Percentiles rank a stretch among this genome's conserved stretches.
Conservation (phyloP, 1,140 invertebrate genomes). For the Drosophila varians region DNA sequence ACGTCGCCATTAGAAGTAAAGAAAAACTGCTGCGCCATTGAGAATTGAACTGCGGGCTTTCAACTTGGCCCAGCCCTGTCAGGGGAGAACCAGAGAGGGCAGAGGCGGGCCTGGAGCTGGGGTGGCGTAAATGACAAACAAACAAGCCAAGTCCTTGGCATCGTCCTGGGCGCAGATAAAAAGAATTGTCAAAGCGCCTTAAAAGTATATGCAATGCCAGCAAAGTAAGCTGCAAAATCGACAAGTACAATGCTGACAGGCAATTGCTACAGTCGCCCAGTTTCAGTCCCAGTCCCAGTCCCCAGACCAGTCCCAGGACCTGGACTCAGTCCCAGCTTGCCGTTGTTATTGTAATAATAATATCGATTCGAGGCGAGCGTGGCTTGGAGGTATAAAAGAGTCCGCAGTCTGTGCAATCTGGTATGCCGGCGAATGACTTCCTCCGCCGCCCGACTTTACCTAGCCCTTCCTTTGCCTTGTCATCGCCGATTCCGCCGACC, state of each 20-base stretch:
- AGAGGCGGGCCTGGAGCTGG: neutral
- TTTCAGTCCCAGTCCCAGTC: slow-evolving; percentile 1
- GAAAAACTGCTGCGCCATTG: slow-evolving; percentile 82
- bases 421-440: slow-evolving; percentile 18
- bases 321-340: slow-evolving; percentile 12
- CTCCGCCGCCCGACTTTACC: slow-evolving; percentile 18
- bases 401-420: slow-evolving; percentile 40
- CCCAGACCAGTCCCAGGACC: neutral
- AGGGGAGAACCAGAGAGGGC: neutral
- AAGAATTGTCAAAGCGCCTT: slow-evolving; percentile 82
- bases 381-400: slow-evolving; percentile 68
- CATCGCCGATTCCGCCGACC: slow-evolving; percentile 70
- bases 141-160: slow-evolving; percentile 73
- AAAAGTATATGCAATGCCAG: slow-evolving; percentile 82
- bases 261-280: slow-evolving; percentile 68
- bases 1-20: slow-evolving; percentile 76
- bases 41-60: slow-evolving; percentile 78
- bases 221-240: slow-evolving; percentile 82
- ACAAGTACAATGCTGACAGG: slow-evolving; percentile 83
- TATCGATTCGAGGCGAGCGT: slow-evolving; percentile 71
- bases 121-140: slow-evolving; percentile 78
- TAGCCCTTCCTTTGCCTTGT: slow-evolving; percentile 67
- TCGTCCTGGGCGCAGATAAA: slow-evolving; percentile 77
- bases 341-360: slow-evolving; percentile 79
- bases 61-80: slow-evolving; percentile 51